Evolutionary conservation across 2,888 invertebrate genomes (phyloP).

Genomic region (Polyommatus icarus): DNA sequence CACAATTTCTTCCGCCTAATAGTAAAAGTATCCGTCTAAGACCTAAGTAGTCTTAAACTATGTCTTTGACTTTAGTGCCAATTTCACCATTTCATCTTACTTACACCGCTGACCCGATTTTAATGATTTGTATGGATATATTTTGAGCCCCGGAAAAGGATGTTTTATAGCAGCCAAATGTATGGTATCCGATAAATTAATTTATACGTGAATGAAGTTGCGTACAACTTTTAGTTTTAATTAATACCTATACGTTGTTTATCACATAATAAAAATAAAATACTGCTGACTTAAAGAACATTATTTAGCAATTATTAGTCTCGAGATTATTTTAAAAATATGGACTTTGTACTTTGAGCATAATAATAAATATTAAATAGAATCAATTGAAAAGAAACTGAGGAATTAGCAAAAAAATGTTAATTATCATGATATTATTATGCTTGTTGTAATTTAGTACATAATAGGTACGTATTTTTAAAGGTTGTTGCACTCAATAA

Average conservation of each 20-base stretch:
- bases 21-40: too few relatives aligned
- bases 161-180: too few relatives aligned
- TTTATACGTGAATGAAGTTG: not conserved
- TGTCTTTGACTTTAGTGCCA: too few relatives aligned
- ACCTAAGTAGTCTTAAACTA: too few relatives aligned
- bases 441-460: not conserved
- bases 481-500: not conserved
- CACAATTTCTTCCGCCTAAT: too few relatives aligned
- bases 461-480: not conserved
- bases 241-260: not conserved
- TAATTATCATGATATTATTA: not conserved
- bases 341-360: not conserved
- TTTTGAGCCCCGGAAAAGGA: too few relatives aligned
- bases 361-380: too few relatives aligned
- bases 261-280: slow-evolving; percentile 13
- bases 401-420: not conserved
- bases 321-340: not conserved
- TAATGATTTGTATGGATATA: too few relatives aligned
- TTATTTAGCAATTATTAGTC: not conserved
- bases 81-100: too few relatives aligned
- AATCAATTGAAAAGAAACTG: not conserved
- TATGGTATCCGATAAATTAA: too few relatives aligned
- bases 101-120: too few relatives aligned
- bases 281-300: not conserved
- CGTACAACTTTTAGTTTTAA: not conserved